Percentiles rank a stretch among this genome's conserved stretches.
phyloP scores from a whole-genome alignment of 2,888 invertebrate genomes.

The Celastrina argiolus region DNA sequence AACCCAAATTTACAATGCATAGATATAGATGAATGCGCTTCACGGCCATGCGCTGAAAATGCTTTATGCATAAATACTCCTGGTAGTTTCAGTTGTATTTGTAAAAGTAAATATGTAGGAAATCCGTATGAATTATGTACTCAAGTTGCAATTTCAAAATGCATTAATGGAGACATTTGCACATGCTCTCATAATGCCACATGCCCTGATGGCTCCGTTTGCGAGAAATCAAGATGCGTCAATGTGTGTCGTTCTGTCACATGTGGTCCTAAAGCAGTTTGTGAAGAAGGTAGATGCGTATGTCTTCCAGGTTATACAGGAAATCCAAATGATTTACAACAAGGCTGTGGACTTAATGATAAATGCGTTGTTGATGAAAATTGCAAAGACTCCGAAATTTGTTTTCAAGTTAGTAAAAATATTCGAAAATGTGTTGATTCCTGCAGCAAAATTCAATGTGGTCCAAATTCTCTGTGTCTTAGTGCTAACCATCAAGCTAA shows the following conservation, averaged over 20 bases:
- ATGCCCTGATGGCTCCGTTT: slow-evolving; percentile 87
- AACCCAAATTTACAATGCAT: slow-evolving; percentile 92
- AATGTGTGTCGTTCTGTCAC: slow-evolving; percentile 85
- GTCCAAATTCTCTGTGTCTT: slow-evolving; percentile 92
- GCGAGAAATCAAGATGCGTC: slow-evolving; percentile 84
- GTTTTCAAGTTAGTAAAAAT: slow-evolving; percentile 89
- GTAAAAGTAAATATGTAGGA: slow-evolving; percentile 89
- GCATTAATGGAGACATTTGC: slow-evolving; percentile 83
- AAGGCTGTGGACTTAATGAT: slow-evolving; percentile 85
- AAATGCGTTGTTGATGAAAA: slow-evolving; percentile 90
- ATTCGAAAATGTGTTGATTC: slow-evolving; percentile 90
- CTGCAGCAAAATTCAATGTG: slow-evolving; percentile 92
- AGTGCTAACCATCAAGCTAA: slow-evolving; percentile 90
- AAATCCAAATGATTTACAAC: slow-evolving; percentile 82
- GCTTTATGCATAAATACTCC: slow-evolving; percentile 94
- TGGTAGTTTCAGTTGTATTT: slow-evolving; percentile 93
- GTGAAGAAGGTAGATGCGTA: slow-evolving; percentile 87
- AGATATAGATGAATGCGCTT: slow-evolving; percentile 89
- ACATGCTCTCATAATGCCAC: slow-evolving; percentile 83
- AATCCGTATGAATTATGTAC: slow-evolving; percentile 92
- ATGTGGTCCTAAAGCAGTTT: slow-evolving; percentile 90
- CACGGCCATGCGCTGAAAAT: slow-evolving; percentile 88
- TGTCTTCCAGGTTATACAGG: slow-evolving; percentile 89
- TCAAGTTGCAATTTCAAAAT: slow-evolving; percentile 82
- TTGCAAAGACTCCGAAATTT: slow-evolving; percentile 90